Conservation (phyloP, 1,140 invertebrate species). For the Cotesia vestalis region DNA sequence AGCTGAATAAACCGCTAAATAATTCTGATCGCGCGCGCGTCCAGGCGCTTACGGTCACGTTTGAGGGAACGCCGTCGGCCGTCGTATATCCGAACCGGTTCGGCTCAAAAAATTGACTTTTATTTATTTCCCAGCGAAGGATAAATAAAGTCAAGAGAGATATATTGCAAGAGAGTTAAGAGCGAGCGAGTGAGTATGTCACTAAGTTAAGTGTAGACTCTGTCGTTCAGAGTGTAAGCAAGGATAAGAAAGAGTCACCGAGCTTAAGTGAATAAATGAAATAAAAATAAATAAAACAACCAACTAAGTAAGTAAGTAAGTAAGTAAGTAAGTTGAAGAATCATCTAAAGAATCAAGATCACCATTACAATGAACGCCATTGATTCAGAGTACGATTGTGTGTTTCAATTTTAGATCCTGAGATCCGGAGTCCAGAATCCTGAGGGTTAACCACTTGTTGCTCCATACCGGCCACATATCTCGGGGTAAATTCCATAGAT, state of each 20-base stretch:
- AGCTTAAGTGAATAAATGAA: no score
- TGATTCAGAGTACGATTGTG: constrained; percentile 24
- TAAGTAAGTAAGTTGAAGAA: no score
- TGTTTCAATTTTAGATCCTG: constrained; percentile 24
- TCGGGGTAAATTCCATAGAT: constrained; percentile 5
- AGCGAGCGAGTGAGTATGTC: neutral
- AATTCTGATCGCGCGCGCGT: constrained; percentile 43
- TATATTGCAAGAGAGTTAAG: no score
- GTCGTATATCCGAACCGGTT: constrained; percentile 45
- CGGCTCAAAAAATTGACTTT: constrained; percentile 10
- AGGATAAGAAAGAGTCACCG: neutral
- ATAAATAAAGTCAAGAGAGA: no score
- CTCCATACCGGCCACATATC: neutral
- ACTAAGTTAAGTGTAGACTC: no score
- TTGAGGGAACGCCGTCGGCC: constrained; percentile 44
- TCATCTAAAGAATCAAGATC: neutral
- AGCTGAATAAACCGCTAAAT: constrained; percentile 48
- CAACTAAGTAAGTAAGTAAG: neutral
- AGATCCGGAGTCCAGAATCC: constrained; percentile 9
- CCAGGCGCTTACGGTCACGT: constrained; percentile 40
- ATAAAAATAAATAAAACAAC: no score
- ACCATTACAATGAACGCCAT: neutral
- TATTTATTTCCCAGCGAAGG: no score
- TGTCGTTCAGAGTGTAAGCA: neutral
- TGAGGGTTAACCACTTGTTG: constrained; percentile 45